Evolutionary conservation across 2,888 invertebrate species (phyloP).

Genomic region (Ophion ellenae): DNA sequence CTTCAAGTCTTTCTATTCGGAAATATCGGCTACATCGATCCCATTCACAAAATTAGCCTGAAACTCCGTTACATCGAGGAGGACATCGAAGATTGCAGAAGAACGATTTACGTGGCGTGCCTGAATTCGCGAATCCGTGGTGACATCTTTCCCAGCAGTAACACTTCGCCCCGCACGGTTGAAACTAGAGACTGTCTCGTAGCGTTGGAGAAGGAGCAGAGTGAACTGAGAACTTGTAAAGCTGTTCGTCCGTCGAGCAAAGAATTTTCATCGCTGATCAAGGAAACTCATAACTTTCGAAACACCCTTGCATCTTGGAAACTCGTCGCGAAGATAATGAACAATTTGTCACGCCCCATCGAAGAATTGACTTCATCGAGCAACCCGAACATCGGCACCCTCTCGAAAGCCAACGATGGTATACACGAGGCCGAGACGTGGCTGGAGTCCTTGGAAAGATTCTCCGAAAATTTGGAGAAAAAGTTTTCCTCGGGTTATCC

Average conservation of each 20-base stretch:
- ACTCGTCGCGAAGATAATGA: constrained; percentile 83
- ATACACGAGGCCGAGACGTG: constrained; percentile 85
- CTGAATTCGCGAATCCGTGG: constrained; percentile 84
- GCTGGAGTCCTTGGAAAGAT: constrained; percentile 85
- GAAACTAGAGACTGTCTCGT: constrained; percentile 67
- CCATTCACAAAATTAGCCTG: constrained; percentile 90
- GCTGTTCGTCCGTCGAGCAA: constrained; percentile 74
- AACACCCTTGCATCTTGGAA: constrained; percentile 80
- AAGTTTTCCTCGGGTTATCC: constrained; percentile 89
- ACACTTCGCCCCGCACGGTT: constrained; percentile 75
- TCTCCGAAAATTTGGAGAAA: constrained; percentile 85
- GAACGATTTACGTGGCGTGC: constrained; percentile 86
- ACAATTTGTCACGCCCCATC: constrained; percentile 83
- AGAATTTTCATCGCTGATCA: constrained; percentile 73
- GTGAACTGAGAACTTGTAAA: constrained; percentile 71
- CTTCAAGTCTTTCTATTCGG: constrained; percentile 77
- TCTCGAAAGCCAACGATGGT: constrained; percentile 78
- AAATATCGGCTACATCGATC: constrained; percentile 87
- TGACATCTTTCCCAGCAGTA: constrained; percentile 77
- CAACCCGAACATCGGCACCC: constrained; percentile 39
- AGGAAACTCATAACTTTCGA: constrained; percentile 79
- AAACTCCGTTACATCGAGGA: constrained; percentile 89
- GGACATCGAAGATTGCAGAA: constrained; percentile 87
- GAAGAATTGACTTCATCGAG: constrained; percentile 80
- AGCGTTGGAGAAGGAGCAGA: constrained; percentile 65